A percentile compares a stretch with the other conserved stretches of the same genome.
Conservation (phyloP, 2,888 invertebrate genomes). For the Trichopoda pennipes region DNA sequence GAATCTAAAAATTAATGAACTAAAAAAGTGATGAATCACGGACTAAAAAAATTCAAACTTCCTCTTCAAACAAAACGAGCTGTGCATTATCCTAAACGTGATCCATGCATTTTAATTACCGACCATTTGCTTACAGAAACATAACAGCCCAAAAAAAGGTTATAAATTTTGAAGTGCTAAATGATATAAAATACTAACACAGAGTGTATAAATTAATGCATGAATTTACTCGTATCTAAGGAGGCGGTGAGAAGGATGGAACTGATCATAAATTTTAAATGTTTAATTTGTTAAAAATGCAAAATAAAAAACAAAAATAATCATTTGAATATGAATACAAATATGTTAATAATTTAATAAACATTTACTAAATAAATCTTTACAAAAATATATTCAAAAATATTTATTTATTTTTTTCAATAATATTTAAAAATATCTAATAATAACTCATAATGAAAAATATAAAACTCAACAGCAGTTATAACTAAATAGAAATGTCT, state of each 20-base stretch:
- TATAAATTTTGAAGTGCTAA: neutral
- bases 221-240: neutral
- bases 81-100: too few species aligned
- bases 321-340: conserved; percentile 3
- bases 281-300: conserved; percentile 36
- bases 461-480: neutral
- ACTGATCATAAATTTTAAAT: conserved; percentile 23
- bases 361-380: conserved; percentile 20
- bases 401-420: conserved; percentile 13
- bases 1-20: too few species aligned
- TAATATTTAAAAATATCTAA: conserved; percentile 36
- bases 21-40: too few species aligned
- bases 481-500: neutral
- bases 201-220: neutral
- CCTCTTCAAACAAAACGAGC: too few species aligned
- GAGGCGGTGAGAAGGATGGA: neutral
- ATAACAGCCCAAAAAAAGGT: too few species aligned
- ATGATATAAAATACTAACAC: neutral
- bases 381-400: conserved; percentile 19
- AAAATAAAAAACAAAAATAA: neutral
- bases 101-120: too few species aligned
- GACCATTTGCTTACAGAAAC: too few species aligned
- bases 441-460: neutral
- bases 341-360: conserved; percentile 42
- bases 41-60: too few species aligned